Percentiles rank a stretch among this genome's conserved stretches.
Evolutionary conservation across 2,797 vertebrate genomes (phyloP).

Genomic region (Clarias platycephalus): DNA sequence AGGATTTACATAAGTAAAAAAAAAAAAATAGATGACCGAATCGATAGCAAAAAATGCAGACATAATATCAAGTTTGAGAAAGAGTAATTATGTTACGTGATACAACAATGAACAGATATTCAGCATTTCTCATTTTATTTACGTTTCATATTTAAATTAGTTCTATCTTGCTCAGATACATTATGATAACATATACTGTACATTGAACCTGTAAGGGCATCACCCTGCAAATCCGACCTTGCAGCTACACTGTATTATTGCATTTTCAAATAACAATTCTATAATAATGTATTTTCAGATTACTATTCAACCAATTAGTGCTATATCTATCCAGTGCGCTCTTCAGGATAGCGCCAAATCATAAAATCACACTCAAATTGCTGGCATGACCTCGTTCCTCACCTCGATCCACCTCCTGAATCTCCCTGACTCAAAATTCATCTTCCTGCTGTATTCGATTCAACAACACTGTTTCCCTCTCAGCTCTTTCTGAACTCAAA

Average conservation of each 20-base stretch:
- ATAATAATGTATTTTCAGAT: neutral
- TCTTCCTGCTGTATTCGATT: slow-evolving; percentile 5
- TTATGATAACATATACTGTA: neutral
- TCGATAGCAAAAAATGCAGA: neutral
- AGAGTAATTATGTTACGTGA: neutral
- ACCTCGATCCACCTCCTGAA: neutral
- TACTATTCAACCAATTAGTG: neutral
- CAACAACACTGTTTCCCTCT: neutral
- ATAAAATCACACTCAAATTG: too few relatives aligned
- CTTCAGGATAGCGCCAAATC: neutral
- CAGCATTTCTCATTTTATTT: neutral
- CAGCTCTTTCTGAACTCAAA: slow-evolving; percentile 1
- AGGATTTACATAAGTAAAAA: neutral
- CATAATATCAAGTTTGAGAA: neutral
- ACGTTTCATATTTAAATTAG: neutral
- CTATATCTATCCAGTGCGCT: neutral
- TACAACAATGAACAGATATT: neutral
- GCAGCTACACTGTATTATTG: neutral
- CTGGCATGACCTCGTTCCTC: neutral
- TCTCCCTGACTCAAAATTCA: neutral
- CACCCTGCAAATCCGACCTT: too few relatives aligned
- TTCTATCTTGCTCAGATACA: neutral
- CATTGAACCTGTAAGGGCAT: neutral
- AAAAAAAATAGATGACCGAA: neutral
- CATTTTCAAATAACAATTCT: too few relatives aligned